Conservation (phyloP, 2,888 invertebrate species). For the Rhagophthalmus giganteus region DNA sequence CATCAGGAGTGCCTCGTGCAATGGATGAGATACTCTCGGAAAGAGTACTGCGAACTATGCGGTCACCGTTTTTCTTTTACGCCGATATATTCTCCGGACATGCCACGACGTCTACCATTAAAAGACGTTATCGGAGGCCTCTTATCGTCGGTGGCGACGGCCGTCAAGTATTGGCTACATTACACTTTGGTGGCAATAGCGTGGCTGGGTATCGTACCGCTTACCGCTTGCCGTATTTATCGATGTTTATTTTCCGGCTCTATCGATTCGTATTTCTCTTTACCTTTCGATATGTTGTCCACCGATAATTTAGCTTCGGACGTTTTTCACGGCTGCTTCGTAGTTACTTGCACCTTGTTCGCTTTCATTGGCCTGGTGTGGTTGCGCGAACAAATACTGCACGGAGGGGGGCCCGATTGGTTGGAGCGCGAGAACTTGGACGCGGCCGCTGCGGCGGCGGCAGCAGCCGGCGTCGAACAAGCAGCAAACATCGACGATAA, state of each 20-base stretch:
- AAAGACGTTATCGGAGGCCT: slow-evolving; percentile 91
- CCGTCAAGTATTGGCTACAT: slow-evolving; percentile 95
- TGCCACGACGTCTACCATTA: slow-evolving; percentile 96
- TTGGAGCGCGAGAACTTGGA: slow-evolving; percentile 72
- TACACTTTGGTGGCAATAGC: slow-evolving; percentile 96
- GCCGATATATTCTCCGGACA: slow-evolving; percentile 99
- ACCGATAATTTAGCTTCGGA: slow-evolving; percentile 92
- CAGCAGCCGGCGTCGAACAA: slow-evolving; percentile 39
- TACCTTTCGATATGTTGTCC: slow-evolving; percentile 91
- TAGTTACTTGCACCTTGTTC: slow-evolving; percentile 93
- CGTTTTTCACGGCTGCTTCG: slow-evolving; percentile 94
- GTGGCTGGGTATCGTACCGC: slow-evolving; percentile 95
- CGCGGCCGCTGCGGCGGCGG: slow-evolving; percentile 50
- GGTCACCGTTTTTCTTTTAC: slow-evolving; percentile 97
- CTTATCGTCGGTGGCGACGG: slow-evolving; percentile 84
- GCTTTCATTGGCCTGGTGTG: slow-evolving; percentile 97
- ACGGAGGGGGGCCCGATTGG: slow-evolving; percentile 98
- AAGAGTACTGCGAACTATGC: slow-evolving; percentile 98
- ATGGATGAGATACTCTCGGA: slow-evolving; percentile 98
- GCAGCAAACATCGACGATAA: slow-evolving; percentile 23
- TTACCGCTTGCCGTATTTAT: slow-evolving; percentile 95
- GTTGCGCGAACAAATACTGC: slow-evolving; percentile 96
- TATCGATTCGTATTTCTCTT: slow-evolving; percentile 79
- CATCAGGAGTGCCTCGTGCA: slow-evolving; percentile 98
- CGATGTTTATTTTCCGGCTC: slow-evolving; percentile 90